phyloP scores from a whole-genome alignment of 1,140 invertebrate species.

The Lordiphosa stackelbergi region DNA sequence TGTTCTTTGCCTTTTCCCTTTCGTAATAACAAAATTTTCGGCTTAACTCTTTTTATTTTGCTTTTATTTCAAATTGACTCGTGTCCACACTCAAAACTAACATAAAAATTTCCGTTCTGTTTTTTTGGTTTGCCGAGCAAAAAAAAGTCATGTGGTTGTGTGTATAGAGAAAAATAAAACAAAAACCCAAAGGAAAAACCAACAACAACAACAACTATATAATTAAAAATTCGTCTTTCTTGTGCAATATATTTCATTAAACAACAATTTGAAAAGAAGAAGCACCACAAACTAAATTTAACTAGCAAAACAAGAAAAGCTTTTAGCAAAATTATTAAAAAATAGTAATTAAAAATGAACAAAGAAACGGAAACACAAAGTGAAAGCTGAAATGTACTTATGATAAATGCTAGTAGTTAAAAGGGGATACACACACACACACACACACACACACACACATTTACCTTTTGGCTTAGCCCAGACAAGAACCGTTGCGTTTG shows the following conservation, averaged over 20 bases:
- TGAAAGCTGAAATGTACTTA: slow-evolving; percentile 65
- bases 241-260: slow-evolving; percentile 41
- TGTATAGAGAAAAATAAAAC: slow-evolving; percentile 31
- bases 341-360: slow-evolving; percentile 22
- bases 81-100: too few species aligned
- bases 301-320: slow-evolving; percentile 13
- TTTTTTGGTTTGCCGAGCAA: slow-evolving; percentile 56
- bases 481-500: slow-evolving; percentile 12
- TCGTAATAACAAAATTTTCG: too few species aligned
- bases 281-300: slow-evolving; percentile 15
- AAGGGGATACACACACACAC: not conserved
- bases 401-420: slow-evolving; percentile 61
- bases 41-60: too few species aligned
- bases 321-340: slow-evolving; percentile 14
- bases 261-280: slow-evolving; percentile 13
- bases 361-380: slow-evolving; percentile 22
- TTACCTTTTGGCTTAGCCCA: too few species aligned
- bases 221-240: slow-evolving; percentile 40
- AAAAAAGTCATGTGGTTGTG: slow-evolving; percentile 62
- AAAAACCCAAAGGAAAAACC: slow-evolving; percentile 8
- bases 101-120: not conserved
- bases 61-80: too few species aligned
- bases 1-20: slow-evolving; percentile 4
- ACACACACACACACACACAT: slow-evolving; percentile 1
- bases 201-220: slow-evolving; percentile 16